These are phyloP conservation scores for Sycophaga agraensis DNA, from an alignment of 1,140 invertebrate genomes.

Conservation along the genomic window DNA sequence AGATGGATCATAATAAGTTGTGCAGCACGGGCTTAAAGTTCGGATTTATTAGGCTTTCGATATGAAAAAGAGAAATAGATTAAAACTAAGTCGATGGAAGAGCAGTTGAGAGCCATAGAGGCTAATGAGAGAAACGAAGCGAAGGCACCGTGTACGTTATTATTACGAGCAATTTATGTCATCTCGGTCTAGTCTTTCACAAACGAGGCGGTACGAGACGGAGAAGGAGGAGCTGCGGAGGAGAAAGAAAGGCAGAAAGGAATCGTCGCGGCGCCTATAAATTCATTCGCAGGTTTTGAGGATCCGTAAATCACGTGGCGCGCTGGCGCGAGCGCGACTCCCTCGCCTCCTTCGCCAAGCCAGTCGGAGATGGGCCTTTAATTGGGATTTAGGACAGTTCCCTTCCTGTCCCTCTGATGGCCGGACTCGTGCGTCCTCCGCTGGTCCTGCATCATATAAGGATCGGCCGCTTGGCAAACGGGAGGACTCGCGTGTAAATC, in stretches of 20 bases:
- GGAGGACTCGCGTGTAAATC: background rate
- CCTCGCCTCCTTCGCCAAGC: background rate
- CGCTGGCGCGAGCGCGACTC: background rate
- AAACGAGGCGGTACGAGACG: too few relatives aligned
- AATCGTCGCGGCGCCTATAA: constrained; percentile 15
- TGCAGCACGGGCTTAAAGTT: too few relatives aligned
- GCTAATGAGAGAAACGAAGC: background rate
- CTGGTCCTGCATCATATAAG: constrained; percentile 14
- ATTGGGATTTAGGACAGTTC: constrained; percentile 19
- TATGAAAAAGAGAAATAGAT: too few relatives aligned
- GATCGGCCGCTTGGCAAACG: background rate
- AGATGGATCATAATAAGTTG: too few relatives aligned
- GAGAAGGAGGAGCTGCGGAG: too few relatives aligned
- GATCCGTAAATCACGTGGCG: constrained; percentile 25
- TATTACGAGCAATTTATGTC: constrained; percentile 12
- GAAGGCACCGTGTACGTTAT: constrained; percentile 1
- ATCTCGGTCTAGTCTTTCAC: constrained; percentile 1
- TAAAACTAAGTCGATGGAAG: background rate
- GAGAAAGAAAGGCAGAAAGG: background rate
- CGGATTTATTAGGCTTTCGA: too few relatives aligned
- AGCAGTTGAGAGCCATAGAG: background rate
- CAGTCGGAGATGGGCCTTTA: background rate
- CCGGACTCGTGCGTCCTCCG: too few relatives aligned
- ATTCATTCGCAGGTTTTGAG: constrained; percentile 23
- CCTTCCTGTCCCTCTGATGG: background rate